Conservation (phyloP, 1,140 invertebrate genomes). For the Leptinotarsa texana region DNA sequence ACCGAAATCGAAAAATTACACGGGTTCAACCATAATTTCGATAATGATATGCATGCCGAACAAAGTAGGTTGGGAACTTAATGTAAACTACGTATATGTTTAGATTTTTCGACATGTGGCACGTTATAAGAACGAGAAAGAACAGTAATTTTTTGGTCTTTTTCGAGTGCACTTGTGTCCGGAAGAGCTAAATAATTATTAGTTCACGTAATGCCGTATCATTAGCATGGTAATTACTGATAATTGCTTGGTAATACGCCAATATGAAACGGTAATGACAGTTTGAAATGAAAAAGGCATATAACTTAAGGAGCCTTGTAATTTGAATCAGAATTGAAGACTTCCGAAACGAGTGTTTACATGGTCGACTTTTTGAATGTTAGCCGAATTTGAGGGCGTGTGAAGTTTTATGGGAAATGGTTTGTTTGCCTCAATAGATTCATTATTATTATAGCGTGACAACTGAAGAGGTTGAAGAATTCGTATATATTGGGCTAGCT, state of each 20-base stretch:
- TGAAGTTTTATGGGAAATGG: background rate
- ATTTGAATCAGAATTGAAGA: conserved; percentile 18
- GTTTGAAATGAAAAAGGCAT: conserved; percentile 11
- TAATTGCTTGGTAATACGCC: conserved; percentile 21
- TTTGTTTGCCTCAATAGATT: background rate
- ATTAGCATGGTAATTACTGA: conserved; percentile 1
- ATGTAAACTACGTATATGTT: conserved; percentile 20
- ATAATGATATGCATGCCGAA: conserved; percentile 32
- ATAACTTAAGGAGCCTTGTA: conserved; percentile 5
- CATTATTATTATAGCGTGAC: background rate
- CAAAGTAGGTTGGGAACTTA: conserved; percentile 29
- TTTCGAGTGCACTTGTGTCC: conserved; percentile 17
- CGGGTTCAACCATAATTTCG: conserved; percentile 22
- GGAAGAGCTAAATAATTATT: conserved; percentile 11
- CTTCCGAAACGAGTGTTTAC: background rate
- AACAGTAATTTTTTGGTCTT: conserved; percentile 23
- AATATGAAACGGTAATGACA: conserved; percentile 10
- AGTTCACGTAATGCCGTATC: conserved; percentile 9
- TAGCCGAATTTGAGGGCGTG: background rate
- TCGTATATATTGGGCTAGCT: too few species aligned
- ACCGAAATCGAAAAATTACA: conserved; percentile 31
- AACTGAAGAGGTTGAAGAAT: too few species aligned
- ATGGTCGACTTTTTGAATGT: background rate
- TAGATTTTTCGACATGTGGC: conserved; percentile 33
- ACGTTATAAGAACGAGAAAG: conserved; percentile 14